Conservation (phyloP, 2,113 vertebrate genomes). For the Chroicocephalus ridibundus region DNA sequence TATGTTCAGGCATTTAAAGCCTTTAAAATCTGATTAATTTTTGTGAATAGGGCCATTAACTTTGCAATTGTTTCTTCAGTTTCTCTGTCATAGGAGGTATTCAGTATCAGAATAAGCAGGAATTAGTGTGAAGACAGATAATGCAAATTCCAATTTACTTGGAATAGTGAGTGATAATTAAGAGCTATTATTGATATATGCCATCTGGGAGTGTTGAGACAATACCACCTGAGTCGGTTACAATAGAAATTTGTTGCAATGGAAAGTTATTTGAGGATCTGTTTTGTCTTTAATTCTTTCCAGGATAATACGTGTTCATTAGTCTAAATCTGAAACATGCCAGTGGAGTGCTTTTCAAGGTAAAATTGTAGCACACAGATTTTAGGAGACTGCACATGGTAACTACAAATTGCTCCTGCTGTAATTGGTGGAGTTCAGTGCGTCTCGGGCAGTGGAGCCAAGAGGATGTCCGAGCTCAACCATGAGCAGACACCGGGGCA, state of each 20-base stretch:
- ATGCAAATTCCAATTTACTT: background rate
- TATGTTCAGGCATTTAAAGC: background rate
- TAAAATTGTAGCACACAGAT: background rate
- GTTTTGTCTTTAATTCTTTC: background rate
- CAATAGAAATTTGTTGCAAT: background rate
- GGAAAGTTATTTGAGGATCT: background rate
- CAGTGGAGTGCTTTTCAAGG: background rate
- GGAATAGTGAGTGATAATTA: constrained; percentile 17
- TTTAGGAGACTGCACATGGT: background rate
- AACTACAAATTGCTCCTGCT: background rate
- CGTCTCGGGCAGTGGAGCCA: background rate
- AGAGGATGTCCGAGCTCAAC: background rate
- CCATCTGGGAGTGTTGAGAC: background rate
- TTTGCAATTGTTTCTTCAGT: background rate
- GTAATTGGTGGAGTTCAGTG: background rate
- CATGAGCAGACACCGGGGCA: rapidly evolving
- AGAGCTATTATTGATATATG: constrained; percentile 13
- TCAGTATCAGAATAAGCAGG: constrained; percentile 4
- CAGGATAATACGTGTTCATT: background rate
- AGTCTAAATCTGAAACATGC: background rate
- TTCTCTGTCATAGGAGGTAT: background rate
- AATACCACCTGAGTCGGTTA: background rate
- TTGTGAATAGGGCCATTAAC: background rate
- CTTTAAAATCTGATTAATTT: constrained; percentile 15
- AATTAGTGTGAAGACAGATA: constrained; percentile 1